phyloP scores from a whole-genome alignment of 2,113 vertebrate genomes.

The Pedetes capensis region DNA sequence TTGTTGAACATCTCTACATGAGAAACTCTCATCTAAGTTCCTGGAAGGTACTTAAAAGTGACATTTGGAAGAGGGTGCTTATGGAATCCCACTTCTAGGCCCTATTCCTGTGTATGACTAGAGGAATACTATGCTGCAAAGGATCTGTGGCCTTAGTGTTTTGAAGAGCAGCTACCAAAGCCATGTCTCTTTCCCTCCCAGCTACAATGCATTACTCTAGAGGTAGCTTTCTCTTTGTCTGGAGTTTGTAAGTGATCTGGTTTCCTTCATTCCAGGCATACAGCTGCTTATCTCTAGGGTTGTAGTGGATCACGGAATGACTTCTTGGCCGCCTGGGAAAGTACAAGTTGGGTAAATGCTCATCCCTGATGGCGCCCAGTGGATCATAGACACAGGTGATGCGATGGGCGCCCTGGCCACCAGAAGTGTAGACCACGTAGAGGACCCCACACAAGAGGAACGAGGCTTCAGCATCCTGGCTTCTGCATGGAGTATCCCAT shows the following conservation, averaged over 20 bases:
- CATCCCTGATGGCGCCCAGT: constrained; percentile 81
- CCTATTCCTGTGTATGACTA: not conserved
- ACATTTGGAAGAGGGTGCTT: not conserved
- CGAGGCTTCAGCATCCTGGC: constrained; percentile 89
- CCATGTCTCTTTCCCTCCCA: not conserved
- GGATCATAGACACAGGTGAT: constrained; percentile 92
- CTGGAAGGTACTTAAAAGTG: not conserved
- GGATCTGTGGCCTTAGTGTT: not conserved
- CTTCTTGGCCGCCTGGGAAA: constrained; percentile 91
- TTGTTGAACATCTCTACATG: not conserved
- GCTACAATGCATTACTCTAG: not conserved
- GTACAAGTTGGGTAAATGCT: constrained; percentile 83
- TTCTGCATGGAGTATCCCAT: constrained; percentile 93
- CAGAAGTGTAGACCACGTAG: constrained; percentile 92
- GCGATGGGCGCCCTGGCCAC: constrained; percentile 88
- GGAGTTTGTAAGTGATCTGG: constrained; percentile 93
- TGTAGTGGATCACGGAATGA: constrained; percentile 92
- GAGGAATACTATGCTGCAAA: not conserved
- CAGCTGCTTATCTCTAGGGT: constrained; percentile 90
- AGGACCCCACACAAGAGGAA: constrained; percentile 93
- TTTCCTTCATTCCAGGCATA: constrained; percentile 96
- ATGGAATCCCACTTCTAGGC: not conserved
- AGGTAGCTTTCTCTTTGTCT: constrained; percentile 82
- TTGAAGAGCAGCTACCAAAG: not conserved
- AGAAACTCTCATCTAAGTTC: not conserved